A percentile compares a stretch with the other conserved stretches of the same genome.
These are phyloP conservation scores for Calliopsis andreniformis DNA, from an alignment of 1,140 invertebrate genomes.

Conservation along the genomic window DNA sequence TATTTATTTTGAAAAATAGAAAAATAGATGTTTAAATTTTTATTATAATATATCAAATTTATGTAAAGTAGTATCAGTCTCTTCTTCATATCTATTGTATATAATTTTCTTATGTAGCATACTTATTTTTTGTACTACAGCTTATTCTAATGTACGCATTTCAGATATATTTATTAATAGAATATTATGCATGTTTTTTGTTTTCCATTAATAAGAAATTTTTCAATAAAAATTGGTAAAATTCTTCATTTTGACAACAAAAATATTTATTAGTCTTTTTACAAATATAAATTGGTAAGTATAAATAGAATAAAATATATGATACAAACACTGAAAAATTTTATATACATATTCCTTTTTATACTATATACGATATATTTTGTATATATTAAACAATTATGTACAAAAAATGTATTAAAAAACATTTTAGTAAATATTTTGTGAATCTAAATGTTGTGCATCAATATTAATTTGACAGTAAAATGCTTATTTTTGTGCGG, in stretches of 20 bases:
- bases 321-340: neutral
- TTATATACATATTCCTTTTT: slow-evolving; percentile 3
- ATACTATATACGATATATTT: neutral
- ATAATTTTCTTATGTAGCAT: neutral
- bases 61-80: slow-evolving; percentile 6
- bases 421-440: slow-evolving; percentile 19
- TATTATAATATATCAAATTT: neutral
- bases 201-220: neutral
- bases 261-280: slow-evolving; percentile 7
- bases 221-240: neutral
- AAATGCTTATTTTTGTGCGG: neutral
- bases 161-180: neutral
- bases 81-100: neutral
- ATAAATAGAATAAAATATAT: neutral
- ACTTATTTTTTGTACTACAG: neutral
- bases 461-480: neutral
- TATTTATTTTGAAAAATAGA: slow-evolving; percentile 29
- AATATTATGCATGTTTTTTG: neutral
- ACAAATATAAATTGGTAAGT: neutral
- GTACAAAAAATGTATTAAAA: slow-evolving; percentile 9
- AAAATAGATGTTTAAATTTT: slow-evolving; percentile 1
- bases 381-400: slow-evolving; percentile 10
- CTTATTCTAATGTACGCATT: neutral
- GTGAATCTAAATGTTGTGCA: slow-evolving; percentile 1
- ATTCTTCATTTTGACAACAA: neutral